Base-by-base conservation (phyloP, 2,797 vertebrate genomes). In the Mormyrus hasselquistii region DNA sequence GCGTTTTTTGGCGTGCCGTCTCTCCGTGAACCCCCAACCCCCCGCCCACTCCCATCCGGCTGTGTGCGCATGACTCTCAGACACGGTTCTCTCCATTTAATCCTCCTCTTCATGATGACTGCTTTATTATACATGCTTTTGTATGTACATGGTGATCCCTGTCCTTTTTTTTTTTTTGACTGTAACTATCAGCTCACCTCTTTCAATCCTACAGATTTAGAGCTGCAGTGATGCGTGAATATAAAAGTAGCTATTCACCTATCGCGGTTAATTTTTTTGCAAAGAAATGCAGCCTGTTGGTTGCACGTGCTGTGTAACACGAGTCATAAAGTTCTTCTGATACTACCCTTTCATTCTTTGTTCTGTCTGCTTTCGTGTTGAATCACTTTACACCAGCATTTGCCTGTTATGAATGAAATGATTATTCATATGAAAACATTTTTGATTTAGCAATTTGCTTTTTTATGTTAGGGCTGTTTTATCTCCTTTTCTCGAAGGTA, bases 1-100 rank as follows among this genome's bases (percentile, higher is more conserved):
- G 93, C 90, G 3, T 87, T 93, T 95, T 95, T 93, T 95, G 95
- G 94, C 94, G 93, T 94, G 93, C 93, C 1, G 90, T 94, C 93
- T 94, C 93, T 94, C 92, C 94, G 89, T 91, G 92, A 93, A 92
- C 55, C 7, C 82, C 16, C 29, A 9, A 22, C 47, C 82, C 7
- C 82, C 25, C 34, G 2, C 52, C 47, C 88, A 19, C 52, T 10
- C 90, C 90, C 69, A 91, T 84, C 49, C 82, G 41, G 44, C 79
- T 34, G 44, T 6, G 25, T 55, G 14, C 22, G 34, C 44, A 34
- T 14, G 22, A 50, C 65, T 47, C 65, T 25, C 57, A 19, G 22
- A 10, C 62, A 47, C 62, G 5, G 25, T 19, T 50, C 65, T 38
- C 44, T 69, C n/a, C 12, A 2, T 53, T 82, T 82, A 82, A 52